Percentiles rank a stretch among this genome's conserved stretches.
Conservation (phyloP, 2,888 invertebrate genomes). For the Ectobius pallidus region DNA sequence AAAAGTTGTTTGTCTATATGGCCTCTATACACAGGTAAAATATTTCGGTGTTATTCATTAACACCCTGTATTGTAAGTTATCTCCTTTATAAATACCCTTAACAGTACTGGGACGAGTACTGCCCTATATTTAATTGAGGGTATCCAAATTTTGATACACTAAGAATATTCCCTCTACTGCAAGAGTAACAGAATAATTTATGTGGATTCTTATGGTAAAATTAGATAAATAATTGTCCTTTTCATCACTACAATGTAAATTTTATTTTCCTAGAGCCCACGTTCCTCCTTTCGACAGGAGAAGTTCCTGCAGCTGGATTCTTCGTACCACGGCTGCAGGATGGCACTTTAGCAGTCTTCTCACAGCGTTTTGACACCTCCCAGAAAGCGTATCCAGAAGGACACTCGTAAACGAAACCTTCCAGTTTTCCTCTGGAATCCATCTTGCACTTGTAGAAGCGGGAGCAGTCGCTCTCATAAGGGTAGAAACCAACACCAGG, state of each 20-base stretch:
- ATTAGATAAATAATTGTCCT: neutral
- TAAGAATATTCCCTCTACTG: too few species aligned
- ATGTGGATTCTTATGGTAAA: neutral
- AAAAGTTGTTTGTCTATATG: too few species aligned
- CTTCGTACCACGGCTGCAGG: conserved; percentile 34
- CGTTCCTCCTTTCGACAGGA: conserved; percentile 35
- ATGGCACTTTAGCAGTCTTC: conserved; percentile 39
- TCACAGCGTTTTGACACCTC: conserved; percentile 61
- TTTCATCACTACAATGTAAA: neutral
- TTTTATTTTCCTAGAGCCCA: conserved; percentile 35
- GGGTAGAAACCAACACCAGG: conserved; percentile 72
- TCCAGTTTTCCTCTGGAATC: conserved; percentile 60
- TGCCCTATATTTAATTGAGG: too few species aligned
- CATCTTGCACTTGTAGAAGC: conserved; percentile 73
- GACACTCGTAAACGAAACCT: conserved; percentile 78
- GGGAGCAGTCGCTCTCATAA: conserved; percentile 69
- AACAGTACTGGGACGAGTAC: too few species aligned
- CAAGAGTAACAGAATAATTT: too few species aligned
- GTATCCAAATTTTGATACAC: too few species aligned
- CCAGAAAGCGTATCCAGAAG: conserved; percentile 77
- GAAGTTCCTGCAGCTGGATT: conserved; percentile 14
- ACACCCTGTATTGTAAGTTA: too few species aligned
- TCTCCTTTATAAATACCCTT: too few species aligned
- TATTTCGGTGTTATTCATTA: too few species aligned
- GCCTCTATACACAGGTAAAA: too few species aligned